A percentile compares a stretch with the other conserved stretches of the same genome.
These are phyloP conservation scores for Drosophila repleta DNA, from an alignment of 1,140 invertebrate genomes.

Conservation along the genomic window DNA sequence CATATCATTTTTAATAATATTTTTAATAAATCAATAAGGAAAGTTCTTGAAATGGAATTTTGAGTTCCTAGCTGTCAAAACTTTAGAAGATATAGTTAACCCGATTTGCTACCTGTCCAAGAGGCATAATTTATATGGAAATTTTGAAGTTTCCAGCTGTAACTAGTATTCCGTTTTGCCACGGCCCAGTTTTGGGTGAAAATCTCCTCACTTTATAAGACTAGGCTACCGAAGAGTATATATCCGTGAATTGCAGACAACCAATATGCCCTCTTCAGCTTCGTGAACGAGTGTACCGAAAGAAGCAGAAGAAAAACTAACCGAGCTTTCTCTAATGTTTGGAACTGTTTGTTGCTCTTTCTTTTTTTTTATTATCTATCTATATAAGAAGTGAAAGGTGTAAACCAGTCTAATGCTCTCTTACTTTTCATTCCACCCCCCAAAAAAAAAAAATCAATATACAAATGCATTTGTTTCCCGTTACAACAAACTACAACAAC, in stretches of 20 bases:
- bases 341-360: constrained; percentile 52
- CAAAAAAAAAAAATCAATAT: background rate
- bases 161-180: no score
- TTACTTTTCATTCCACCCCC: constrained; percentile 75
- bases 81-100: no score
- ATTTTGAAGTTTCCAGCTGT: no score
- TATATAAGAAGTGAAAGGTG: constrained; percentile 60
- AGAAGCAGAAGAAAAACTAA: constrained; percentile 34
- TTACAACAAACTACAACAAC: constrained; percentile 34
- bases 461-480: constrained; percentile 32
- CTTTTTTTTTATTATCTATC: constrained; percentile 20
- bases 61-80: no score
- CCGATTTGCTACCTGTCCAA: no score
- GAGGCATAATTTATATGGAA: no score
- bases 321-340: constrained; percentile 52
- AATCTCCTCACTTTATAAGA: no score
- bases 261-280: background rate
- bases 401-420: constrained; percentile 82
- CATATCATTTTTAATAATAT: no score
- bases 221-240: no score
- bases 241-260: background rate
- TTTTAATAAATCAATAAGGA: no score
- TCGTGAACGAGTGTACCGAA: background rate
- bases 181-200: no score
- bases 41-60: no score